Evolutionary conservation across 2,888 invertebrate species (phyloP), one percentile per base, ranked within the genome.

Genomic region (Cephus nigrinus): DNA sequence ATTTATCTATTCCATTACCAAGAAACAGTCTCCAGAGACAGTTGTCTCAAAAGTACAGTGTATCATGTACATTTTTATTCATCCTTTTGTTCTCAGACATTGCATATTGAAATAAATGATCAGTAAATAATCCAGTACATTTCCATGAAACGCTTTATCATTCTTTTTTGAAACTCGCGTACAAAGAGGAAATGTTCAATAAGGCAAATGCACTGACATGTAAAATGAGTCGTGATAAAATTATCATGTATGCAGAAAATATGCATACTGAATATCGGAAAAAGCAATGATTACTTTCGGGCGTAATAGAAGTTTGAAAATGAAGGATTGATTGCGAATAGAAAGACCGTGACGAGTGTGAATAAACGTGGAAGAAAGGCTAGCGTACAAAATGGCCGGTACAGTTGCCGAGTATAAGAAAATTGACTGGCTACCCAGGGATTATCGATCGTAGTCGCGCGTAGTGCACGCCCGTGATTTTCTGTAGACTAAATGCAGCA

Each of bases 381-480:
- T 75, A 78, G 79, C 80, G 79, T 81, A 86, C 85, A 87, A 87
- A 86, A 87, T 87, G 87, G 87, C 86, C 82, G 83, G 79, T 78
- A 73, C 69, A 76, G 77, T 73, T 75, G 74, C 75, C 79, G 77
- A 75, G 78, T 75, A 75, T 78, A 77, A 79, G 79, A 76, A 80
- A 75, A 76, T 68, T 73, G 69, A 72, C 69, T 72, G 68, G 72
- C 69, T 76, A 40, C 75, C 75, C 79, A 74, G 81, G 78, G 82
- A 85, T 87, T 83, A 88, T 88, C 87, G 88, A 84, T 71, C 31
- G 33, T 30, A 71, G 33, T 33, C 31, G 33, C 23, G 71, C 71
- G 30, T 71, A 71, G 31, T 30, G 33, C 3, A 71, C 23, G 11
- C 71, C 71, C 31, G 71, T 30, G 31, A 71, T 15, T 71, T 71